Conservation (phyloP, 2,888 invertebrate genomes). For the Corythucha ciliata region DNA sequence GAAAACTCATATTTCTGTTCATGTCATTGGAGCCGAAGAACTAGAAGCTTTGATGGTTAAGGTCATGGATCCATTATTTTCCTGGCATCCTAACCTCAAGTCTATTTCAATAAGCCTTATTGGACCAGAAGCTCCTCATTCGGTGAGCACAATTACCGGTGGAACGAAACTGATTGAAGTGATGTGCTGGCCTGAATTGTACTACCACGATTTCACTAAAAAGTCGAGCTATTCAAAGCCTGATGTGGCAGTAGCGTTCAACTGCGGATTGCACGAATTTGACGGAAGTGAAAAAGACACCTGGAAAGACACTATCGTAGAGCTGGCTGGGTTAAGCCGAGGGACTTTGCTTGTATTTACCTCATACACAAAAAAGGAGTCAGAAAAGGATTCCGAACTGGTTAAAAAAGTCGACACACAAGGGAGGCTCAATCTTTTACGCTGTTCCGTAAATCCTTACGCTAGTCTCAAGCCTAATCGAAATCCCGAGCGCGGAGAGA, state of each 20-base stretch:
- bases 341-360: constrained; percentile 38
- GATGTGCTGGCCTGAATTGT: too few relatives aligned
- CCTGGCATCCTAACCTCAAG: constrained; percentile 36
- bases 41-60: constrained; percentile 35
- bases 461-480: constrained; percentile 37
- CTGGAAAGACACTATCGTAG: constrained; percentile 38
- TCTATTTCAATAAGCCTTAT: constrained; percentile 36
- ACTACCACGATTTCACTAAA: constrained; percentile 11
- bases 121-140: constrained; percentile 37
- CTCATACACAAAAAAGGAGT: constrained; percentile 39
- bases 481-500: constrained; percentile 36
- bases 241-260: constrained; percentile 39
- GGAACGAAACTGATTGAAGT: too few relatives aligned
- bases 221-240: too few relatives aligned
- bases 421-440: too few relatives aligned
- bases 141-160: too few relatives aligned
- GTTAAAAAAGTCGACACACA: constrained; percentile 26
- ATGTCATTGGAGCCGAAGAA: constrained; percentile 38
- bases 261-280: constrained; percentile 40
- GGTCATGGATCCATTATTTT: constrained; percentile 36
- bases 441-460: constrained; percentile 38
- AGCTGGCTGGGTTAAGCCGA: constrained; percentile 33
- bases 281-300: constrained; percentile 32
- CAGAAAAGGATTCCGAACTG: constrained; percentile 34
- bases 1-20: constrained; percentile 29